These are phyloP conservation scores for Scytalopus superciliaris DNA, from an alignment of 2,113 vertebrate species.

Conservation along the genomic window DNA sequence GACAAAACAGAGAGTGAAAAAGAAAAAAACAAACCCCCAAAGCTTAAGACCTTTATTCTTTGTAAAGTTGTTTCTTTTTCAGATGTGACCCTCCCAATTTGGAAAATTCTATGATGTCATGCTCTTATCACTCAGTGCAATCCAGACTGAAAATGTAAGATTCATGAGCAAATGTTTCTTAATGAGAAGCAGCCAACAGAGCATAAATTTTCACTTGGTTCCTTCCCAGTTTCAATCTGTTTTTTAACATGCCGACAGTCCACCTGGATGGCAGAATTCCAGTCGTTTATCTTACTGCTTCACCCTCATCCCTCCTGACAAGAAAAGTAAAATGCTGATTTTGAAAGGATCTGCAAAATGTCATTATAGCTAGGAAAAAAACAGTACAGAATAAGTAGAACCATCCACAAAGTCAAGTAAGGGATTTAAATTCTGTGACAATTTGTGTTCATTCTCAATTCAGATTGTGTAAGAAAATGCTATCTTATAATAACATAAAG, in stretches of 20 bases:
- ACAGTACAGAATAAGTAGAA: background rate
- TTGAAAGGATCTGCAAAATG: slow-evolving; percentile 49
- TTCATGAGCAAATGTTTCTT: background rate
- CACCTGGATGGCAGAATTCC: slow-evolving; percentile 36
- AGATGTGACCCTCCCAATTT: background rate
- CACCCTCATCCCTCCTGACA: slow-evolving; percentile 1
- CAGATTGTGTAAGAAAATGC: background rate
- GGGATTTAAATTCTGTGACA: background rate
- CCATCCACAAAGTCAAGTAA: background rate
- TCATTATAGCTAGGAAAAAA: background rate
- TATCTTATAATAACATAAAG: background rate
- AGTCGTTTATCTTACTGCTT: background rate
- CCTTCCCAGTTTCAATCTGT: background rate
- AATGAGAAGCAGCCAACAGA: slow-evolving; percentile 10
- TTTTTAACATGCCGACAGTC: slow-evolving; percentile 4
- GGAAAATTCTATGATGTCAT: background rate
- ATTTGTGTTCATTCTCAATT: background rate
- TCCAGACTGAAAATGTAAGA: background rate
- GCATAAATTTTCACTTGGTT: slow-evolving; percentile 30
- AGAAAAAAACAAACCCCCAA: background rate
- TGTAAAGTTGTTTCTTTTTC: background rate
- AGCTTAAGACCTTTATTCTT: background rate
- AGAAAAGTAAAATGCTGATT: slow-evolving; percentile 48
- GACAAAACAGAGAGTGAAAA: background rate
- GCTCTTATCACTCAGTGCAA: background rate